Conservation (phyloP, 2,113 vertebrate genomes). For the Triplophysa tibetana region DNA sequence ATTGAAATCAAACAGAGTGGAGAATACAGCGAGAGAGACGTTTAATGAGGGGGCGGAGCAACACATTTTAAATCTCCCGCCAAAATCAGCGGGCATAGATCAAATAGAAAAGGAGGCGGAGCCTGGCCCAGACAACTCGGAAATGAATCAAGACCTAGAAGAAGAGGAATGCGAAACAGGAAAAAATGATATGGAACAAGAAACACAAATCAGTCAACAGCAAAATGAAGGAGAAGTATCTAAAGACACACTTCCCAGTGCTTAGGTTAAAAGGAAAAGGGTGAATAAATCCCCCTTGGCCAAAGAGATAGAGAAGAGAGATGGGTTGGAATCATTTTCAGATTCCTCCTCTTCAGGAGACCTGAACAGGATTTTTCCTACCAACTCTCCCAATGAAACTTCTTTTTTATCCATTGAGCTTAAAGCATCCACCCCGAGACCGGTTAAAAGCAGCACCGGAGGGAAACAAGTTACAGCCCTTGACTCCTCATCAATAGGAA, state of each 20-base stretch:
- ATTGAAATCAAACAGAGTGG: background rate
- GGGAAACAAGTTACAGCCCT: background rate
- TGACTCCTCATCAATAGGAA: no score
- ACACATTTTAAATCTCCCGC: background rate
- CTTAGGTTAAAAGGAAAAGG: background rate
- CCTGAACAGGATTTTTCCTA: background rate
- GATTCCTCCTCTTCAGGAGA: background rate
- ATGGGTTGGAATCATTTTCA: background rate
- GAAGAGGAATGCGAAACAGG: no score
- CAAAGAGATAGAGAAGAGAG: background rate
- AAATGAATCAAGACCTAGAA: background rate
- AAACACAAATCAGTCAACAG: no score
- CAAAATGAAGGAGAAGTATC: no score
- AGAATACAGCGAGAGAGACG: background rate
- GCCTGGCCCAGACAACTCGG: no score
- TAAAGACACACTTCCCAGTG: background rate
- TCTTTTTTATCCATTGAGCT: constrained; percentile 5
- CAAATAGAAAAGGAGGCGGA: no score
- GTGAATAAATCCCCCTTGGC: background rate
- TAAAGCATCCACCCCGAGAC: background rate
- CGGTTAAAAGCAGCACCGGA: background rate
- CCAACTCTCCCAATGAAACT: background rate
- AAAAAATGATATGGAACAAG: no score
- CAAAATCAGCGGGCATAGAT: no score
- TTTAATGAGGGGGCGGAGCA: background rate